Conservation (phyloP, 2,113 vertebrate species). For the Scortum barcoo region DNA sequence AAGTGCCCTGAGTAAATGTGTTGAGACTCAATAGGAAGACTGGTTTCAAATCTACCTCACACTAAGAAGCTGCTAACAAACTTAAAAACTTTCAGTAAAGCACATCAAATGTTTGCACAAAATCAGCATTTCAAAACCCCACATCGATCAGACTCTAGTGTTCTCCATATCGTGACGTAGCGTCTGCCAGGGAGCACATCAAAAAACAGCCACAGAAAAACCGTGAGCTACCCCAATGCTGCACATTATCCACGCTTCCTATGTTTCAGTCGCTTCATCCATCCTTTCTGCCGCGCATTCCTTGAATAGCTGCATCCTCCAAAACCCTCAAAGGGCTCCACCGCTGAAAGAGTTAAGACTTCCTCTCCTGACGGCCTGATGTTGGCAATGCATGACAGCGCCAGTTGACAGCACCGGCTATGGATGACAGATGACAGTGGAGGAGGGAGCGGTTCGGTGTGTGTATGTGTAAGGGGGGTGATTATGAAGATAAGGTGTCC, state of each 20-base stretch:
- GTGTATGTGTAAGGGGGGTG: conserved; percentile 57
- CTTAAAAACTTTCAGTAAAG: neutral
- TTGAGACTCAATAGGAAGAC: no score
- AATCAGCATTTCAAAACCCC: neutral
- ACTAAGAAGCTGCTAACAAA: neutral
- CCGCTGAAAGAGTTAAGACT: conserved; percentile 77
- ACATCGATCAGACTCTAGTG: neutral
- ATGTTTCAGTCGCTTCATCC: conserved; percentile 59
- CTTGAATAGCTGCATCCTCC: conserved; percentile 75
- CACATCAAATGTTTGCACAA: neutral
- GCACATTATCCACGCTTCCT: conserved; percentile 59
- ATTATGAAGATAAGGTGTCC: conserved; percentile 83
- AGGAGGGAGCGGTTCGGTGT: conserved; percentile 70
- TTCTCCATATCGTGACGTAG: neutral
- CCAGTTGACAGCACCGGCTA: conserved; percentile 83
- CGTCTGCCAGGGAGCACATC: conserved; percentile 23
- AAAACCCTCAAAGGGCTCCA: conserved; percentile 58
- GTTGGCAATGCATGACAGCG: conserved; percentile 84
- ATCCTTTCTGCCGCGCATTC: conserved; percentile 61
- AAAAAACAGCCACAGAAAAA: conserved; percentile 27
- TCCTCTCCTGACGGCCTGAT: conserved; percentile 76
- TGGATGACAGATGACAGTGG: conserved; percentile 86
- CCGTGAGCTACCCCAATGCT: conserved; percentile 35
- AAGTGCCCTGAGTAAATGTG: no score
- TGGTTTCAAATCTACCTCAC: neutral